Evolutionary conservation across 2,888 invertebrate species (phyloP), one percentile per base, ranked within the genome.

Genomic region (Xylophagus ater): DNA sequence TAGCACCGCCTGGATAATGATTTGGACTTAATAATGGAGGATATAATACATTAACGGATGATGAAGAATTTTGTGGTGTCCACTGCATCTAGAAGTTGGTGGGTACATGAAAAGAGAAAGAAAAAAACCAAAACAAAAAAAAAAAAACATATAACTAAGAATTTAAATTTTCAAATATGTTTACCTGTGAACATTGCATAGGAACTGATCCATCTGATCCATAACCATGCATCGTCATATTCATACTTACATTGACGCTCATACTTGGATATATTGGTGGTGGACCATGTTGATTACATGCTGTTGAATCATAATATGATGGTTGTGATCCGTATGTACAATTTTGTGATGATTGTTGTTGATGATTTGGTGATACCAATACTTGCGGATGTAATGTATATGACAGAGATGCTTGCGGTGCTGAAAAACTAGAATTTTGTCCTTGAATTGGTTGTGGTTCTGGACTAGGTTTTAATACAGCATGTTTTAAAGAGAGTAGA

Each of bases 201-300:
- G 65, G 62, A 45, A 64, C 55, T 21, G 57, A 28, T 50, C 61
- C 58, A 56, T 67, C 50, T 54, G 65, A 55, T 35, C 47, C 47
- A 51, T 79, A 80, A 2, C 79, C 80, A 49, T 89, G 89, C 83
- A 93, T 92, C 41, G 93, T 93, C 93, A 94, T 94, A 62, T 92
- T 93, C 93, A 94, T 94, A 51, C 59, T 64, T 29, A 94, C 90
- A 58, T 94, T 94, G 49, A 94, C 92, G 55, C 88, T 89, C 93
- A 94, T 93, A 54, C 89, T 84, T 41, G 92, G 89, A 60, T 87
- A 87, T 47, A 82, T 71, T 0, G 77, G 62, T 12, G 40, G 40
- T 13, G 40, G 34, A 28, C 34, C 34, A 28, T 34, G 61, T 21
- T 49, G 50, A 45, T 51, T 47, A 20, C 51, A 46, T 58, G 63